Percentiles rank a stretch among this genome's conserved stretches.
phyloP scores from a whole-genome alignment of 2,888 invertebrate genomes.

The Hydropsyche betteni region DNA sequence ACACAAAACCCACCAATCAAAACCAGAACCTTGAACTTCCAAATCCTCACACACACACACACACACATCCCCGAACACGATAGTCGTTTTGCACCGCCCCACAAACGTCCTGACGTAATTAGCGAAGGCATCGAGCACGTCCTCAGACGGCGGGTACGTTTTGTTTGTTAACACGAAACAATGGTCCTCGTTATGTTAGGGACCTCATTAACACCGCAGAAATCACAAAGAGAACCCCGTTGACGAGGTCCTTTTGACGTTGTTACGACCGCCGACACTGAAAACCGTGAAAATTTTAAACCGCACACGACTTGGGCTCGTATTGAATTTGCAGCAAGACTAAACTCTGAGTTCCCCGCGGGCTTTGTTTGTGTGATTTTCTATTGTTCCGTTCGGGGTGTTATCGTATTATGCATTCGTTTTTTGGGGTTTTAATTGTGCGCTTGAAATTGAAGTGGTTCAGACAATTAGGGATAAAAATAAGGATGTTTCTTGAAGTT shows the following conservation, averaged over 20 bases:
- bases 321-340: background rate
- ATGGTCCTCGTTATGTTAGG: conserved; percentile 36
- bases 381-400: too few relatives aligned
- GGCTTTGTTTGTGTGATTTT: too few relatives aligned
- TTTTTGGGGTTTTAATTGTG: too few relatives aligned
- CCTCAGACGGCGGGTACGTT: conserved; percentile 3
- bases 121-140: conserved; percentile 18
- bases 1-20: too few relatives aligned
- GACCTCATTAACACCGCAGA: conserved; percentile 41
- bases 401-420: too few relatives aligned
- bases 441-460: too few relatives aligned
- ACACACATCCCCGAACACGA: too few relatives aligned
- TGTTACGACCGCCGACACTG: background rate
- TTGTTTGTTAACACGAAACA: conserved; percentile 27
- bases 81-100: too few relatives aligned
- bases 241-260: conserved; percentile 4
- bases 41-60: too few relatives aligned
- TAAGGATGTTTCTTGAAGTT: too few relatives aligned
- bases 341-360: background rate
- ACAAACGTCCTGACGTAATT: conserved; percentile 11
- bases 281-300: background rate
- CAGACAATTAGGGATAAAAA: too few relatives aligned
- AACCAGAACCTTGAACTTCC: too few relatives aligned
- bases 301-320: background rate
- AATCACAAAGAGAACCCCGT: conserved; percentile 7